These are phyloP conservation scores for Anthophora plumipes DNA, from an alignment of 2,888 invertebrate species.

Conservation along the genomic window DNA sequence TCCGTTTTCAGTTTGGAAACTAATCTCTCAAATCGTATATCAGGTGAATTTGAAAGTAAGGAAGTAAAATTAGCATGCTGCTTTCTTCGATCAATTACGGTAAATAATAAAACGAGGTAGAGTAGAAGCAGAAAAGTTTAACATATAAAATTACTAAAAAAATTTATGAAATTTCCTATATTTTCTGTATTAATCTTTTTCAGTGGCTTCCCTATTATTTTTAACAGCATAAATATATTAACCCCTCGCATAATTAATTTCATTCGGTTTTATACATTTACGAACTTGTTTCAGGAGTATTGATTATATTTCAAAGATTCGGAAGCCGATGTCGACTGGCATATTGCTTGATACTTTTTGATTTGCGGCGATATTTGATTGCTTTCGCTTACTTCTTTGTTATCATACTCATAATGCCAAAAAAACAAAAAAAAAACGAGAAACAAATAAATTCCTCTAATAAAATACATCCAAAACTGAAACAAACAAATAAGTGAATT, in stretches of 20 bases:
- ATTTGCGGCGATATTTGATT: not conserved
- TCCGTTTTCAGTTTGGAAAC: too few relatives aligned
- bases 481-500: not conserved
- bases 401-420: not conserved
- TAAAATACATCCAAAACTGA: too few relatives aligned
- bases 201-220: not conserved
- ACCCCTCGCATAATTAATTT: not conserved
- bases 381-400: not conserved
- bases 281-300: not conserved
- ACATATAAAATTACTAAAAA: too few relatives aligned
- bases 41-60: too few relatives aligned
- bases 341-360: conserved; percentile 19
- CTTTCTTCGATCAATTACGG: too few relatives aligned
- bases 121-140: too few relatives aligned
- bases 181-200: too few relatives aligned
- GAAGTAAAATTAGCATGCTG: too few relatives aligned
- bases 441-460: not conserved
- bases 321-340: not conserved
- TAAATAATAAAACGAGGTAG: too few relatives aligned
- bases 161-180: too few relatives aligned
- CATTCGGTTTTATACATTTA: not conserved
- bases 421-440: not conserved
- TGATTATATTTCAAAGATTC: not conserved
- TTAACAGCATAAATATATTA: not conserved
- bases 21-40: too few relatives aligned